Percentiles rank a stretch among this genome's conserved stretches.
These are phyloP conservation scores for Hyaena hyaena DNA, from an alignment of 2,113 vertebrate genomes.

Conservation along the genomic window DNA sequence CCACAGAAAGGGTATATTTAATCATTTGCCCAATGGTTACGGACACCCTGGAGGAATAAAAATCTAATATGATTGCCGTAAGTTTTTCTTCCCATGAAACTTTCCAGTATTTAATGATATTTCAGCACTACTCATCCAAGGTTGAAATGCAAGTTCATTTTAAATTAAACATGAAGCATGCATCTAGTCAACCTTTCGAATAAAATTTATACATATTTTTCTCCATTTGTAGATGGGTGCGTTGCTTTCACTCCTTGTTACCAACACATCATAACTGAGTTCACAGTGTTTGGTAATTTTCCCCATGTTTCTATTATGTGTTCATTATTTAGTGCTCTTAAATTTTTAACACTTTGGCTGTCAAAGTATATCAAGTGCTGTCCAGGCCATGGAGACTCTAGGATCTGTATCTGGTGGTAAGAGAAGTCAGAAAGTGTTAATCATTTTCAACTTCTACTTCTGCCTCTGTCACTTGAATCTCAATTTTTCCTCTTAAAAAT, in stretches of 20 bases:
- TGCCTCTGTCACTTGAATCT: background rate
- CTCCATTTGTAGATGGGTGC: slow-evolving; percentile 2
- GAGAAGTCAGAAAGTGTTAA: background rate
- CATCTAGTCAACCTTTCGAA: slow-evolving; percentile 68
- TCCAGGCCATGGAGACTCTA: background rate
- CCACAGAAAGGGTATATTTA: slow-evolving; percentile 78
- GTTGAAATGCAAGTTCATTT: slow-evolving; percentile 80
- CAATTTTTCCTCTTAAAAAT: background rate
- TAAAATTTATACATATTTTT: slow-evolving; percentile 60
- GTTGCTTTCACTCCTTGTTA: slow-evolving; percentile 25
- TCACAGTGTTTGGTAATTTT: background rate
- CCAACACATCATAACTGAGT: slow-evolving; percentile 7
- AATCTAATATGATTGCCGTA: slow-evolving; percentile 75
- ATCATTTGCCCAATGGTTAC: slow-evolving; percentile 72
- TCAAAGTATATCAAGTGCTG: background rate
- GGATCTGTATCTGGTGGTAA: background rate
- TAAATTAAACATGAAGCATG: slow-evolving; percentile 80
- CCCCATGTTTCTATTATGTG: slow-evolving; percentile 15
- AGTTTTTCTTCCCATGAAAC: slow-evolving; percentile 76
- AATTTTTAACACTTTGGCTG: slow-evolving; percentile 53
- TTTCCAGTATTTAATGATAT: slow-evolving; percentile 76
- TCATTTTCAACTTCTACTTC: background rate
- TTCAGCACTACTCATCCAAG: slow-evolving; percentile 80
- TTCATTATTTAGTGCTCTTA: slow-evolving; percentile 59
- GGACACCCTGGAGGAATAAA: slow-evolving; percentile 9